A percentile compares a stretch with the other conserved stretches of the same genome.
These are phyloP conservation scores for Apogon hyalosoma DNA, from an alignment of 2,797 vertebrate genomes.

Conservation along the genomic window DNA sequence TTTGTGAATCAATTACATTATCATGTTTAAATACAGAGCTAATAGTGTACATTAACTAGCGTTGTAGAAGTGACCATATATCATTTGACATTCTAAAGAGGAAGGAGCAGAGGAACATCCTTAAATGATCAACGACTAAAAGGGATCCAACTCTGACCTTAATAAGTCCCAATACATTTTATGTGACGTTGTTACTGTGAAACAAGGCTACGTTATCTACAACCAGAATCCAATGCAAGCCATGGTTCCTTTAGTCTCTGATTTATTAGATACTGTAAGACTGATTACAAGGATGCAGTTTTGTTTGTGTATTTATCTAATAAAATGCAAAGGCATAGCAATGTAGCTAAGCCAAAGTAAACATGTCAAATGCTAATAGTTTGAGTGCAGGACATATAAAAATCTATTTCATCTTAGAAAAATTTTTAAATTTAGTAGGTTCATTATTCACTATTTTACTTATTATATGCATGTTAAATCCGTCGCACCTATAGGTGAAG, in stretches of 20 bases:
- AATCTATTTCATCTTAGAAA: not conserved
- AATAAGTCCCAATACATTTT: conserved; percentile 59
- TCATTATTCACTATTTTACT: conserved; percentile 3
- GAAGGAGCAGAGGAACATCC: conserved; percentile 71
- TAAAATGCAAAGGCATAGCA: conserved; percentile 8
- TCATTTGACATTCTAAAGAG: conserved; percentile 70
- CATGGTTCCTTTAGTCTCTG: conserved; percentile 39
- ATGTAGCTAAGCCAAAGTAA: not conserved
- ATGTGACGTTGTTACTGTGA: conserved; percentile 31
- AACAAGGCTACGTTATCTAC: conserved; percentile 32
- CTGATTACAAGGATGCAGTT: conserved; percentile 12
- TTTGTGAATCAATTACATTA: conserved; percentile 89
- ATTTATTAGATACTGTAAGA: conserved; percentile 19
- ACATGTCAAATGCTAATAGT: conserved; percentile 3
- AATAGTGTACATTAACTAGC: conserved; percentile 83
- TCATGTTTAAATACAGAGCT: conserved; percentile 84
- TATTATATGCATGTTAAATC: conserved; percentile 32
- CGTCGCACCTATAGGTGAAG: conserved; percentile 74
- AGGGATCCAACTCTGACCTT: conserved; percentile 68
- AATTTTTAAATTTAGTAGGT: not conserved
- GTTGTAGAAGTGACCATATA: conserved; percentile 79
- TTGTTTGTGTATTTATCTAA: no score
- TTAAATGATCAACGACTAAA: conserved; percentile 82
- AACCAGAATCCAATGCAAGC: conserved; percentile 22
- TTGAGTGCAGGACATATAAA: not conserved